Evolutionary conservation across 2,888 invertebrate species (phyloP).

Genomic region (Microctonus brassicae): DNA sequence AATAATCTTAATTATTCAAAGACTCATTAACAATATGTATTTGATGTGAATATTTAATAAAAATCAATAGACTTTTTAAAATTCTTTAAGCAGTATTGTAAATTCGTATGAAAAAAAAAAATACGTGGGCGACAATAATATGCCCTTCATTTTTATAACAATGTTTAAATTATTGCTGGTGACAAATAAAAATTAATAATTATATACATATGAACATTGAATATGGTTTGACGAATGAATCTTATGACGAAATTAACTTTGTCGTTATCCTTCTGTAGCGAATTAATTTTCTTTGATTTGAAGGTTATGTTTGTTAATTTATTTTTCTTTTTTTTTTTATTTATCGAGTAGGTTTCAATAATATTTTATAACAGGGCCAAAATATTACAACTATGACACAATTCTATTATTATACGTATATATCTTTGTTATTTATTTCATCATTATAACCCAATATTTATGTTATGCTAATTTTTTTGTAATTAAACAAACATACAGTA

Average conservation of each 20-base stretch:
- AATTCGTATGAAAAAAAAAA: neutral
- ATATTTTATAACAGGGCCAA: neutral
- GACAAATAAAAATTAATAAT: neutral
- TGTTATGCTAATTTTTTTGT: neutral
- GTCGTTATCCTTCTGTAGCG: conserved; percentile 14
- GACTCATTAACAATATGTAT: neutral
- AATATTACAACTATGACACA: neutral
- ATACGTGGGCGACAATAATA: neutral
- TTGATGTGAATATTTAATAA: neutral
- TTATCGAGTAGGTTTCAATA: conserved; percentile 14
- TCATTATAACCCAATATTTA: neutral
- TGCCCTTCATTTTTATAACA: neutral
- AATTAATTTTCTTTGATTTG: conserved; percentile 5
- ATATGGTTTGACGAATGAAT: conserved; percentile 11
- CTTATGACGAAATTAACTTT: neutral
- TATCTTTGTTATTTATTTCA: neutral
- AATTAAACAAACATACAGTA: neutral
- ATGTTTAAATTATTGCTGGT: neutral
- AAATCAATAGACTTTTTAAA: conserved; percentile 1
- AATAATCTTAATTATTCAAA: neutral
- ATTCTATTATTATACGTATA: too few relatives aligned
- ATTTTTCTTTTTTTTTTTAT: too few relatives aligned
- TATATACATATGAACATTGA: conserved; percentile 4
- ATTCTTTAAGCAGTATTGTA: conserved; percentile 27
- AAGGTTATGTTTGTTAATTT: too few relatives aligned